phyloP scores from a whole-genome alignment of 37 sponge, comb jelly and placozoan species.

The Trichoplax adhaerens region DNA sequence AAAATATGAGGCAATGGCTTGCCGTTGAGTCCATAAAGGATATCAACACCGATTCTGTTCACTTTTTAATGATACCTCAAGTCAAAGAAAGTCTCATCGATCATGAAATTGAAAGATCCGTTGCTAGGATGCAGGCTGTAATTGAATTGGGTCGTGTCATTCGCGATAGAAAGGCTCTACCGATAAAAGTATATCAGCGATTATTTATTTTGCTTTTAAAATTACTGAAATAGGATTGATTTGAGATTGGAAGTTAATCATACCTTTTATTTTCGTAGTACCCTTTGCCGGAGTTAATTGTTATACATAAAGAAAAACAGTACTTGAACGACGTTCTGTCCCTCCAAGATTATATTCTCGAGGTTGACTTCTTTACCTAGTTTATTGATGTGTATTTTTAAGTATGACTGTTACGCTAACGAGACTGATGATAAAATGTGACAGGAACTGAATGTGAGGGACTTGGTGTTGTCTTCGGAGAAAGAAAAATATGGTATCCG shows the following conservation, averaged over 20 bases:
- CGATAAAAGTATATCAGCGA: conserved; percentile 49
- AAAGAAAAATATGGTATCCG: conserved; percentile 60
- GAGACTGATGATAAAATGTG: background rate
- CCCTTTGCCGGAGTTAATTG: conserved; percentile 73
- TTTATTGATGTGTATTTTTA: background rate
- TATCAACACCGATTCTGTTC: conserved; percentile 49
- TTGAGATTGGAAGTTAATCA: background rate
- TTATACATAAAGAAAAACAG: conserved; percentile 54
- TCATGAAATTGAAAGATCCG: conserved; percentile 48
- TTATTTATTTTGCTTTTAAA: conserved; percentile 2
- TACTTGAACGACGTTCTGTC: conserved; percentile 33
- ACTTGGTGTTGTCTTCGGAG: conserved; percentile 48
- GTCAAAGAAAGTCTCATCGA: conserved; percentile 31
- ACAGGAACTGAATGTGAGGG: conserved; percentile 77
- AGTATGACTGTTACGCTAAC: background rate
- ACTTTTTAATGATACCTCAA: conserved; percentile 47
- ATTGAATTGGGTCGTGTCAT: conserved; percentile 77
- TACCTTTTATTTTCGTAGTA: conserved; percentile 23
- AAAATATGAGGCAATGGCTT: conserved; percentile 39
- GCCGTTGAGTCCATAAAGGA: conserved; percentile 20
- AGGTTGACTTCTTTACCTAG: conserved; percentile 12
- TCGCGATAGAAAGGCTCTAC: conserved; percentile 73
- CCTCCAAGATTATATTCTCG: conserved; percentile 62
- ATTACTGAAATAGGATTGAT: conserved; percentile 1
- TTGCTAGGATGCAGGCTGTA: conserved; percentile 75